phyloP scores from a whole-genome alignment of 2,888 invertebrate genomes.

The Drosophila anomelani region DNA sequence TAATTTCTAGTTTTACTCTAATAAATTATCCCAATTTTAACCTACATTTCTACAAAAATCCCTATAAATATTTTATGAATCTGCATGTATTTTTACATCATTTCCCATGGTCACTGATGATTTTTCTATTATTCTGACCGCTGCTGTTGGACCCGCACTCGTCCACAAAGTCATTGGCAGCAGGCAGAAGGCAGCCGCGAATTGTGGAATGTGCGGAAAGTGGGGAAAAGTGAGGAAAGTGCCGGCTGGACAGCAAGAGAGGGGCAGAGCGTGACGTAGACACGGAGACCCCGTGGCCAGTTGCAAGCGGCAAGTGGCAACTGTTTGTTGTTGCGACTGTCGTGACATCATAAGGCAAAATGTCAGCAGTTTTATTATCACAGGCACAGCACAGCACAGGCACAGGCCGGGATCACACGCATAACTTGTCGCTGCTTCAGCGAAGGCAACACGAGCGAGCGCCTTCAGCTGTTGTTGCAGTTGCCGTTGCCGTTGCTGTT shows the following conservation, averaged over 20 bases:
- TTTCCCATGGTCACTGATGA: background rate
- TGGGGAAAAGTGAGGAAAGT: constrained; percentile 9
- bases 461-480: constrained; percentile 37
- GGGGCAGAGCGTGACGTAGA: constrained; percentile 20
- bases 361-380: constrained; percentile 76
- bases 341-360: constrained; percentile 74
- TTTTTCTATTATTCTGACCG: constrained; percentile 30
- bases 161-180: constrained; percentile 23
- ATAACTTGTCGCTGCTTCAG: constrained; percentile 47
- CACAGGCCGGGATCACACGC: constrained; percentile 66
- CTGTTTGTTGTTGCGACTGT: constrained; percentile 45
- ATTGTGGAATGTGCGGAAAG: constrained; percentile 1
- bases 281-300: constrained; percentile 9
- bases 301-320: constrained; percentile 17
- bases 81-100: background rate
- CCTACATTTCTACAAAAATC: background rate
- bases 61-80: background rate
- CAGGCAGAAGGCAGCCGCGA: constrained; percentile 14
- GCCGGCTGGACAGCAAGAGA: constrained; percentile 19
- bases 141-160: constrained; percentile 17
- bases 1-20: background rate
- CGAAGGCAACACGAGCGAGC: constrained; percentile 22
- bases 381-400: constrained; percentile 37
- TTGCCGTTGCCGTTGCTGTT: constrained; percentile 18
- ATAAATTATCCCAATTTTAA: background rate